phyloP scores from a whole-genome alignment of 1,140 invertebrate species.

The Papilio dardanus region DNA sequence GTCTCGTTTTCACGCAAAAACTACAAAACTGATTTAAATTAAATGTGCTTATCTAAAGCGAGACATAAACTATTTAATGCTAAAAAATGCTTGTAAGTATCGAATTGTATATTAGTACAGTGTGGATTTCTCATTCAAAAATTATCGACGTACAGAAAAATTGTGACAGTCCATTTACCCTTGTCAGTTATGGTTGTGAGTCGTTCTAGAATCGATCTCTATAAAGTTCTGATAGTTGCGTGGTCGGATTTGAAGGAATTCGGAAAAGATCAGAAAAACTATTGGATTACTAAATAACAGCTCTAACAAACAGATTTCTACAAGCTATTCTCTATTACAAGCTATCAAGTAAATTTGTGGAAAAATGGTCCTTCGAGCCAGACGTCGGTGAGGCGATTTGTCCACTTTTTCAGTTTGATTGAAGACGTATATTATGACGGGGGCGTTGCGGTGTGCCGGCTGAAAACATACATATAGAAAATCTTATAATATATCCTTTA shows the following conservation, averaged over 20 bases:
- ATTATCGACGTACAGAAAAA: background rate
- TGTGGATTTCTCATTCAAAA: background rate
- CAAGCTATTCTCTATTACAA: background rate
- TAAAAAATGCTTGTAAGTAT: no score
- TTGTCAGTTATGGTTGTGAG: background rate
- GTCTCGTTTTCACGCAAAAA: no score
- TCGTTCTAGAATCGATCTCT: background rate
- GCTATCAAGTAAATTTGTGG: slow-evolving; percentile 33
- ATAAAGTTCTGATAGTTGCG: background rate
- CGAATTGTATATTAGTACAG: background rate
- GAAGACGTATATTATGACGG: slow-evolving; percentile 35
- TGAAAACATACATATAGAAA: no score
- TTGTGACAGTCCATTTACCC: slow-evolving; percentile 8
- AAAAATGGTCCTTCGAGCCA: slow-evolving; percentile 34
- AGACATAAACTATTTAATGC: no score
- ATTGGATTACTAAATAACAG: background rate
- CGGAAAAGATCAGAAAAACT: background rate
- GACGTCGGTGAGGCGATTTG: slow-evolving; percentile 36
- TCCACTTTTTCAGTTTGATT: slow-evolving; percentile 41
- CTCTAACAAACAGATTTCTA: background rate
- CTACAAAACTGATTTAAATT: no score
- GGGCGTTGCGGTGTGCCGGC: slow-evolving; percentile 25
- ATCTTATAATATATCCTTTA: no score
- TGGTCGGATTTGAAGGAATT: background rate
- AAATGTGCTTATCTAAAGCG: no score